Percentiles rank a stretch among this genome's conserved stretches.
Conservation (phyloP, 1,140 invertebrate species). For the Elymnias hypermnestra region DNA sequence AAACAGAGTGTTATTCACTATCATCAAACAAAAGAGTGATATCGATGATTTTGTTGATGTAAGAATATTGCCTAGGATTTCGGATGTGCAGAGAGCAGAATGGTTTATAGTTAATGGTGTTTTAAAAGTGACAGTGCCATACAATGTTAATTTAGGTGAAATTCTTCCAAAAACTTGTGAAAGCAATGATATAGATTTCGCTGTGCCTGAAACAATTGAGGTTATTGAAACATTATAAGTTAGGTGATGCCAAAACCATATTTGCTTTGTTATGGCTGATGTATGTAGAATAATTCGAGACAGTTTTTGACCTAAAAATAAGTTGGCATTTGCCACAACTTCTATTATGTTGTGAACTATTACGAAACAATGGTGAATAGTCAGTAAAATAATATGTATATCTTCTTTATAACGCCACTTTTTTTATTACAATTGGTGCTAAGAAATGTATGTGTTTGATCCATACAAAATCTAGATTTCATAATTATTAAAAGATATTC, state of each 20-base stretch:
- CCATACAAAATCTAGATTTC: too few species aligned
- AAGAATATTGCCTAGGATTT: slow-evolving; percentile 2
- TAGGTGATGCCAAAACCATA: neutral
- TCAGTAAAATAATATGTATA: too few species aligned
- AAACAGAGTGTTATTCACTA: slow-evolving; percentile 5
- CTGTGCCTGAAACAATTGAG: slow-evolving; percentile 6
- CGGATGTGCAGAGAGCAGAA: neutral
- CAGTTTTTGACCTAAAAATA: too few species aligned
- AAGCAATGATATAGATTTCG: neutral
- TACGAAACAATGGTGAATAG: too few species aligned
- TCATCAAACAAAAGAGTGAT: neutral
- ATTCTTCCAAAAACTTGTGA: neutral
- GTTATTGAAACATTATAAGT: neutral
- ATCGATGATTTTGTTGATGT: slow-evolving; percentile 6
- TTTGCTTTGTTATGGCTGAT: neutral
- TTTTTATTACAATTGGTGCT: too few species aligned
- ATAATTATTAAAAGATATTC: too few species aligned
- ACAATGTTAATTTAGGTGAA: slow-evolving; percentile 2
- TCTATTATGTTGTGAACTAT: too few species aligned
- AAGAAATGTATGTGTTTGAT: too few species aligned
- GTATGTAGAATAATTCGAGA: too few species aligned
- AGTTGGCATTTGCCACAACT: too few species aligned
- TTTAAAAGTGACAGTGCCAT: slow-evolving; percentile 3
- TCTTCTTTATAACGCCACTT: too few species aligned
- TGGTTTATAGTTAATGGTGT: slow-evolving; percentile 1